These are phyloP conservation scores for Pygoscelis adeliae DNA, from an alignment of 2,113 vertebrate genomes.

Conservation along the genomic window DNA sequence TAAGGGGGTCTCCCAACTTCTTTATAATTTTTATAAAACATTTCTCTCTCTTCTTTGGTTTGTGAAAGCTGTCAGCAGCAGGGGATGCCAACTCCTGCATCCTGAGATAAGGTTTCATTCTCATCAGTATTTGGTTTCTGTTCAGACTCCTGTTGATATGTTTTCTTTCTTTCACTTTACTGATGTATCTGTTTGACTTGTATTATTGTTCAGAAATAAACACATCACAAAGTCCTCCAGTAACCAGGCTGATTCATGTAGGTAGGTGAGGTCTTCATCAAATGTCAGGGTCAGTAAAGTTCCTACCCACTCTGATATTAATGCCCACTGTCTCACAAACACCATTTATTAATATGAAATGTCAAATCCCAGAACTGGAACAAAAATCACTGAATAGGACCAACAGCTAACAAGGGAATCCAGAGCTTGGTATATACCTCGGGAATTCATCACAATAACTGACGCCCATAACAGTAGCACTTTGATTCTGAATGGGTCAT, in stretches of 20 bases:
- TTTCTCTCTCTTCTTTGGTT: conserved; percentile 51
- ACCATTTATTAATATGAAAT: conserved; percentile 17
- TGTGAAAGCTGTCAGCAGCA: conserved; percentile 25
- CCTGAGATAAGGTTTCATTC: conserved; percentile 55
- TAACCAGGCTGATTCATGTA: neutral
- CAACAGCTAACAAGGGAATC: neutral
- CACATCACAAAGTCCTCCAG: neutral
- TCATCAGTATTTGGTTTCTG: conserved; percentile 39
- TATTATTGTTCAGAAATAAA: conserved; percentile 39
- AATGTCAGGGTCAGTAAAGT: neutral
- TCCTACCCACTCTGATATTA: neutral
- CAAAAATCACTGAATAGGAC: neutral
- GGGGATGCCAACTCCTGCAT: conserved; percentile 23
- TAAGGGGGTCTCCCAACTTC: conserved; percentile 35
- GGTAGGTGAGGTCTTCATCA: conserved; percentile 5
- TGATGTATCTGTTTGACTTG: conserved; percentile 37
- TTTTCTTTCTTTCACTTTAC: conserved; percentile 22
- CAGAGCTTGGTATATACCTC: neutral
- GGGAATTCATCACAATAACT: neutral
- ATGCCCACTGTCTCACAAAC: neutral
- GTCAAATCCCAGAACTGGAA: neutral
- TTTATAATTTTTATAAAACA: conserved; percentile 43
- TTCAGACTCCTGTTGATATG: conserved; percentile 46
- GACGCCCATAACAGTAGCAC: neutral
- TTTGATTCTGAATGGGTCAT: neutral